Evolutionary conservation across 1,140 invertebrate genomes (phyloP).

Genomic region (Mylabris phalerata): DNA sequence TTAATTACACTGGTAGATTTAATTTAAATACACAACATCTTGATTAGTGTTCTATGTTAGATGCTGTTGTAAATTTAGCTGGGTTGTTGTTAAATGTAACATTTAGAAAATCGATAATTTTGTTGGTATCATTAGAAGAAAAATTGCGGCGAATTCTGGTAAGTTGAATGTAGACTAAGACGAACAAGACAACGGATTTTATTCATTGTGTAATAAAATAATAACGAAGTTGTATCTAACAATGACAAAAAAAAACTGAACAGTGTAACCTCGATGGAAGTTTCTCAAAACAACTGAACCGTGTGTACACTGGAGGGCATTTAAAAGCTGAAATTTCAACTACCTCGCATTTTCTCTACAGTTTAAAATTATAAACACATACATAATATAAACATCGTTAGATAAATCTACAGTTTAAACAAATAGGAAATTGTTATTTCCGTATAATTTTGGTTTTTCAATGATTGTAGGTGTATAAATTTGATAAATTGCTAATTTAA

Average conservation of each 20-base stretch:
- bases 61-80: background rate
- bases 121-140: background rate
- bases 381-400: too few relatives aligned
- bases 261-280: too few relatives aligned
- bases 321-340: too few relatives aligned
- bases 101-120: background rate
- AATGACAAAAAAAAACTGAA: too few relatives aligned
- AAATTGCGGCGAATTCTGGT: background rate
- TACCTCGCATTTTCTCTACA: too few relatives aligned
- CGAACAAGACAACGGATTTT: background rate
- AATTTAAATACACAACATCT: slow-evolving; percentile 20
- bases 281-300: too few relatives aligned
- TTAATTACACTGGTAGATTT: slow-evolving; percentile 22
- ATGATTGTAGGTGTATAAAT: background rate
- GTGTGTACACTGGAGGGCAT: too few relatives aligned
- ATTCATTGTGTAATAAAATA: background rate
- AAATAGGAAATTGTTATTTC: too few relatives aligned
- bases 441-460: too few relatives aligned
- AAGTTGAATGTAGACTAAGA: background rate
- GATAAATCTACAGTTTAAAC: too few relatives aligned
- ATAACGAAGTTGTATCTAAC: background rate
- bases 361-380: too few relatives aligned
- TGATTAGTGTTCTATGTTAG: slow-evolving; percentile 7
- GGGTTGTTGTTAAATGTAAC: background rate
- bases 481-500: slow-evolving; percentile 17